Evolutionary conservation across 2,797 vertebrate genomes (phyloP).

Genomic region (Poeciliopsis paucimaculata): DNA sequence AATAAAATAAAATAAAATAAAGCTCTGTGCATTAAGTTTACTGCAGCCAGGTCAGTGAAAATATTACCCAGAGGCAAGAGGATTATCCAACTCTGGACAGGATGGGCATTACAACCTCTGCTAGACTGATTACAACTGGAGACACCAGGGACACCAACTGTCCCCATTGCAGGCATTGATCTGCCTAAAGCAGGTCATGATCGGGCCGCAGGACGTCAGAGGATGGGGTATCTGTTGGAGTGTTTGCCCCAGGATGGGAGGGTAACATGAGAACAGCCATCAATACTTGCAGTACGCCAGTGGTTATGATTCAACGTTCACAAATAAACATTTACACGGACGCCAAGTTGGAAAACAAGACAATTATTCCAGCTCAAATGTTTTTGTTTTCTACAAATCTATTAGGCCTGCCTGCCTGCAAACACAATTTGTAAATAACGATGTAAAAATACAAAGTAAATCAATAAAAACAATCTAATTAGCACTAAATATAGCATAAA

Average conservation of each 20-base stretch:
- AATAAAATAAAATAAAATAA: too few relatives aligned
- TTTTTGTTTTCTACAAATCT: background rate
- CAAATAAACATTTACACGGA: background rate
- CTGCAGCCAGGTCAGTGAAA: background rate
- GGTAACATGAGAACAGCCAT: conserved; percentile 49
- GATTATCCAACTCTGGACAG: background rate
- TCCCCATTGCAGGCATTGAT: conserved; percentile 56
- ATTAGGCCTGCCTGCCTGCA: background rate
- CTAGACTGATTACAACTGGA: background rate
- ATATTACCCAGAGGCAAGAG: background rate
- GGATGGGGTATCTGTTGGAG: conserved; percentile 39
- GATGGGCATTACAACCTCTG: background rate
- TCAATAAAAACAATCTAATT: background rate
- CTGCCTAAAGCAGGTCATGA: conserved; percentile 55
- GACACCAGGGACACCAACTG: conserved; percentile 26
- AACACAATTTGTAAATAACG: background rate
- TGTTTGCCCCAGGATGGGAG: conserved; percentile 26
- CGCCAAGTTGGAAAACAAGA: background rate
- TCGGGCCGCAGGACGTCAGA: conserved; percentile 55
- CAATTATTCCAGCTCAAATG: background rate
- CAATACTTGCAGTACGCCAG: background rate
- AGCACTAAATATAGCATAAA: background rate
- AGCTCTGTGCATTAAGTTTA: background rate
- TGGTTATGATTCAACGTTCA: conserved; percentile 13
- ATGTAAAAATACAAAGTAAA: background rate